These are phyloP conservation scores for Intellagama lesueurii DNA, from an alignment of 2,797 vertebrate species.

Conservation along the genomic window DNA sequence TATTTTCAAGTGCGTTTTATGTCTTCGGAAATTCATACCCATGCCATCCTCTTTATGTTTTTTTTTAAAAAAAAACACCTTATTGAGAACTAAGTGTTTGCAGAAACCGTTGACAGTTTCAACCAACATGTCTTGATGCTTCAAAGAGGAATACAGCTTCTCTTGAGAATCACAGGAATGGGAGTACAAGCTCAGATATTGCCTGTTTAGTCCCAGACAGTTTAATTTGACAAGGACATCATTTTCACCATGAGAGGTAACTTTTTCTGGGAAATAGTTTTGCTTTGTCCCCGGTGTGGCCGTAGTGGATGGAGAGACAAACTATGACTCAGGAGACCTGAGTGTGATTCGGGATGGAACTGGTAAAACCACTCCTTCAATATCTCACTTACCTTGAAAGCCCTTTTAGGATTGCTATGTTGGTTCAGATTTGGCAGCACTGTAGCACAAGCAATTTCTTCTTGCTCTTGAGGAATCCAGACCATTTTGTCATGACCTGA, in stretches of 20 bases:
- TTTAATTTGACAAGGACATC: neutral
- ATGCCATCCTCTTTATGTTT: neutral
- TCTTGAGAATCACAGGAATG: slow-evolving; percentile 14
- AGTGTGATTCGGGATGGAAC: too few relatives aligned
- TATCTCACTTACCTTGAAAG: neutral
- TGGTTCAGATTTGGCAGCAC: neutral
- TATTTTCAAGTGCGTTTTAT: neutral
- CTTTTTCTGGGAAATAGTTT: neutral
- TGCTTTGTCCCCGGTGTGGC: neutral
- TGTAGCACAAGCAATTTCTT: neutral
- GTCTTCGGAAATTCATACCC: neutral
- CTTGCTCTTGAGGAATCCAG: neutral
- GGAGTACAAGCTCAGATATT: neutral
- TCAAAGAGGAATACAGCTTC: neutral
- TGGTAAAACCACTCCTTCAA: too few relatives aligned
- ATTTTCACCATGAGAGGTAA: neutral
- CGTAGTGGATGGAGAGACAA: too few relatives aligned
- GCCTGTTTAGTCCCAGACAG: neutral
- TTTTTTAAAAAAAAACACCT: neutral
- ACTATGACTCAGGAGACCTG: too few relatives aligned
- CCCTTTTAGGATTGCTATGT: neutral
- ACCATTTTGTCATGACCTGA: neutral
- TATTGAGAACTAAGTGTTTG: slow-evolving; percentile 17
- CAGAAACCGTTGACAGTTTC: slow-evolving; percentile 13
- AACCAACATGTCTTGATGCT: neutral